These are phyloP conservation scores for Rhea pennata DNA, from an alignment of 2,113 vertebrate genomes.

Conservation along the genomic window DNA sequence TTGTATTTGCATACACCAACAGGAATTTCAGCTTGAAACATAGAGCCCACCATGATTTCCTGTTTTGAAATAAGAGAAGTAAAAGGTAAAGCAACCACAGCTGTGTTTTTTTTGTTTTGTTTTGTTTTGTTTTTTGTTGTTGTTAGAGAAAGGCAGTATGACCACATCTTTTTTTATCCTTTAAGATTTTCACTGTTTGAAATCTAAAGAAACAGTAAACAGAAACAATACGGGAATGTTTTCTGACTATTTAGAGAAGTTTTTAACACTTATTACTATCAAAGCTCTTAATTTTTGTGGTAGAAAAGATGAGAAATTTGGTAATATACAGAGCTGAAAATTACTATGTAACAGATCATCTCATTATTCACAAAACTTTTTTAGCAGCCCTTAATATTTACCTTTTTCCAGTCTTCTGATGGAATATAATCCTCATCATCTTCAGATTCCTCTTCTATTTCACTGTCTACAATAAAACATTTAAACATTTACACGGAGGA, in stretches of 20 bases:
- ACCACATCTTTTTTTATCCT: neutral
- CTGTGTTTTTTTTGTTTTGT: no score
- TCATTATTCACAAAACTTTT: neutral
- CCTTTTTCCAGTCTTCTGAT: constrained; percentile 99
- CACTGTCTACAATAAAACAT: constrained; percentile 80
- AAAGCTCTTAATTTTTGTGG: neutral
- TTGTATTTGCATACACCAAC: constrained; percentile 90
- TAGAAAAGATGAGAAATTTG: neutral
- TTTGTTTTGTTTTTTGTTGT: no score
- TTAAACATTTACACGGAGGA: neutral
- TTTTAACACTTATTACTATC: neutral
- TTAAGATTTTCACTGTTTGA: neutral
- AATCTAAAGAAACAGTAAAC: neutral
- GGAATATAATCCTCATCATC: constrained; percentile 99
- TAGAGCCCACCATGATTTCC: constrained; percentile 99
- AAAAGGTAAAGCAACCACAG: neutral
- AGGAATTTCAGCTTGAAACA: constrained; percentile 98
- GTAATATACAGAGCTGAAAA: neutral
- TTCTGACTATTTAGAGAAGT: neutral
- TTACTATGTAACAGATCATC: neutral
- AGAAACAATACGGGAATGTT: neutral
- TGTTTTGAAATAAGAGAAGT: constrained; percentile 64
- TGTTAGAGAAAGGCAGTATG: neutral
- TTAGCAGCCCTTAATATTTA: constrained; percentile 45
- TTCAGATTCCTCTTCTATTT: constrained; percentile 95